Conservation (phyloP, 2,888 invertebrate genomes). For the Lithosia quadra region DNA sequence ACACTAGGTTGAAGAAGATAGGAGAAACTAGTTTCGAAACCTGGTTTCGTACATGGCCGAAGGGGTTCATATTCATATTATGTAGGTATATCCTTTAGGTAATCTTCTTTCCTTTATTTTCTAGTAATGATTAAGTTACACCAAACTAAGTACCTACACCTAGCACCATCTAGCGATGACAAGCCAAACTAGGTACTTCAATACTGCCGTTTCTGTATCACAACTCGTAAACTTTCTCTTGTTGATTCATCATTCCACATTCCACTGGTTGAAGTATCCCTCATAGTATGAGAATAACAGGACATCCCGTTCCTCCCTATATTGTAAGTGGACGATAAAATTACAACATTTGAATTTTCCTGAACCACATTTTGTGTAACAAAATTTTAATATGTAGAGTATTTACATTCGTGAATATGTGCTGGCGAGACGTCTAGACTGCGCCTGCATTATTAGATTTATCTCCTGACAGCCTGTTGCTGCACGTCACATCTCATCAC, state of each 20-base stretch:
- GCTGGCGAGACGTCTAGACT: conserved; percentile 25
- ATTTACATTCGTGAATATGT: neutral
- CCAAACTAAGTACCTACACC: neutral
- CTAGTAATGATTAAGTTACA: too few species aligned
- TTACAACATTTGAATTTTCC: neutral
- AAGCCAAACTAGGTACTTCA: neutral
- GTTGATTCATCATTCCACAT: neutral
- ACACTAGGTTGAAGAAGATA: too few species aligned
- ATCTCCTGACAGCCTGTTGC: conserved; percentile 11
- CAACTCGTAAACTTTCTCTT: neutral
- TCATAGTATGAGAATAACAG: neutral
- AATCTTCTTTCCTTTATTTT: too few species aligned
- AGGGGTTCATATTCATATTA: too few species aligned
- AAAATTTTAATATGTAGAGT: neutral
- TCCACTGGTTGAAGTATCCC: neutral
- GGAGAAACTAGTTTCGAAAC: too few species aligned
- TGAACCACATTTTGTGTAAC: neutral
- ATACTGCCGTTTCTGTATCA: neutral
- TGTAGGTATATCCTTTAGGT: too few species aligned
- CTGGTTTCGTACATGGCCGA: too few species aligned
- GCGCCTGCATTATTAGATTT: conserved; percentile 19
- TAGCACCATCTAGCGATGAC: too few species aligned
- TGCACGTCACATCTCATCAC: conserved; percentile 25
- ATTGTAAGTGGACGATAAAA: neutral
- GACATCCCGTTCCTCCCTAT: neutral